Base-by-base conservation (phyloP, 2,113 vertebrate genomes). In the Eretmodus cyanostictus region DNA sequence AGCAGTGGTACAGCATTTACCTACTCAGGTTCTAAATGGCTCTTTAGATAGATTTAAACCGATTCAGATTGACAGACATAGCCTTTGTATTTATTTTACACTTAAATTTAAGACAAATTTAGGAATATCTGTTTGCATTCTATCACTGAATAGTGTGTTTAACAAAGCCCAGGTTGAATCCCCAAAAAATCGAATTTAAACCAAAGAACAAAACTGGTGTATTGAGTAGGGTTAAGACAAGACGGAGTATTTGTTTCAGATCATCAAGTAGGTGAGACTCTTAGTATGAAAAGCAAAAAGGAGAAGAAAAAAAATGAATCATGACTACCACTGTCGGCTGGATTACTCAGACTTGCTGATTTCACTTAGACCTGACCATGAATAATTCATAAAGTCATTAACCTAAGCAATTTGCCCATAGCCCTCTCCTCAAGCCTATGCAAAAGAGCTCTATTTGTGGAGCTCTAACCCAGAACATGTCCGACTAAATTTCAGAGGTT, bases 351-450 rank as follows among this genome's bases (percentile, higher is more conserved):
- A 82, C 84, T 71, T 80, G 36, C 86, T 49, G 85, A 57, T 86
- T 90, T 91, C 85, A 89, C 85, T 93, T 86, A 87, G 86, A 94
- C 87, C 84, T 81, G 29, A 89, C 87, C 86, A 94, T 96, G 94
- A 93, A 96, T 96, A 89, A 96, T 96, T 93, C 89, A 95, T 80
- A 16, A 36, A 84, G 87, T 94, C 91, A 95, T 96, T 95, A 96
- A 95, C 90, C 90, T 86, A 16, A 90, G 92, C 81, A 90, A 91
- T 94, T 94, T 95, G 91, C 92, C 90, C 85, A 78, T n/a, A 89
- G 93, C 91, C 83, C 86, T 91, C 54, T 89, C 90, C 91, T 85
- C 61, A 34, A 91, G 94, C 82, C 24, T 55, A 80, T 85, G 80
- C 59, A 87, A 91, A 87, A 89, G 78, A 73, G 17, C 80, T 85